Percentiles rank a stretch among this genome's conserved stretches.
phyloP scores from a whole-genome alignment of 2,797 vertebrate species.

The Schizopygopsis malacanthus region DNA sequence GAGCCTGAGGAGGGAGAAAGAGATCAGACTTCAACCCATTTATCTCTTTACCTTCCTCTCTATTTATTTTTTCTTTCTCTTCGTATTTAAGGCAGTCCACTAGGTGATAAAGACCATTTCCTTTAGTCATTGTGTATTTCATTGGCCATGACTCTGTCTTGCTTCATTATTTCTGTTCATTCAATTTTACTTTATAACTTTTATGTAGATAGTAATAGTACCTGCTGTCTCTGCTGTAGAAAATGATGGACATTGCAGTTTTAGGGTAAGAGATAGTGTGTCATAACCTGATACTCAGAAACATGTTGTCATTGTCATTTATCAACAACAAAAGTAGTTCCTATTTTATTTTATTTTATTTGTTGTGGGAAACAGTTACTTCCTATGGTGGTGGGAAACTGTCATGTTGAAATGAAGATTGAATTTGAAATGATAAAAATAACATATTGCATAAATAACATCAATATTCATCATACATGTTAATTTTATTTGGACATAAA shows the following conservation, averaged over 20 bases:
- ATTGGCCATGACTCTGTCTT: constrained; percentile 70
- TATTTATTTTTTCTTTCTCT: constrained; percentile 56
- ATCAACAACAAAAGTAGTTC: not conserved
- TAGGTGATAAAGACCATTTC: constrained; percentile 65
- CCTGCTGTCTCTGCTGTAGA: not conserved
- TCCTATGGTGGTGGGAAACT: not conserved
- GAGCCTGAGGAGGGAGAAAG: not conserved
- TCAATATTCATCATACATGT: not conserved
- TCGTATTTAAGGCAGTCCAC: constrained; percentile 29
- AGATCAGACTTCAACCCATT: constrained; percentile 22
- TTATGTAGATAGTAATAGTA: constrained; percentile 35
- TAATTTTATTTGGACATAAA: not conserved
- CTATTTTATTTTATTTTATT: not conserved
- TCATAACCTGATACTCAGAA: not conserved
- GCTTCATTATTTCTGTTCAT: constrained; percentile 52
- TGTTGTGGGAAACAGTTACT: not conserved
- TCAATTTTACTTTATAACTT: constrained; percentile 32
- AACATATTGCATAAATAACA: not conserved
- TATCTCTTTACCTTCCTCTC: constrained; percentile 7
- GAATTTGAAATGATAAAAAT: not conserved
- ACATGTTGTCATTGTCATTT: not conserved
- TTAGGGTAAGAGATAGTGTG: not conserved
- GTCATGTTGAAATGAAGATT: not conserved
- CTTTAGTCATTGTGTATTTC: constrained; percentile 74
- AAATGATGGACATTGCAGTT: constrained; percentile 24